Percentiles rank a stretch among this genome's conserved stretches.
phyloP scores from a whole-genome alignment of 2,113 vertebrate species.

The Casuarius casuarius region DNA sequence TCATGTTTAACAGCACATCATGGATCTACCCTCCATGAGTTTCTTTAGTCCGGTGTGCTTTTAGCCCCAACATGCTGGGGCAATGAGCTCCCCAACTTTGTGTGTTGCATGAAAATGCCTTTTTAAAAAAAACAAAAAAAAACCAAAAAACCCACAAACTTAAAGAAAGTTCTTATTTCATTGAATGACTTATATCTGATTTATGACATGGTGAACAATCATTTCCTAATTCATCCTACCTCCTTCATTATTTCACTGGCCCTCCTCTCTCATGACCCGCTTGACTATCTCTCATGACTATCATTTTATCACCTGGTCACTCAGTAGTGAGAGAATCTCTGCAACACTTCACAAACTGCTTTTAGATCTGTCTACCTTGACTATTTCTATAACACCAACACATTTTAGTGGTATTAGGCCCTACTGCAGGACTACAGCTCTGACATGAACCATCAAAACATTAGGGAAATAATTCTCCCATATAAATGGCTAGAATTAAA shows the following conservation, averaged over 20 bases:
- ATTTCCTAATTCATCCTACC: not conserved
- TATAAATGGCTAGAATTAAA: not conserved
- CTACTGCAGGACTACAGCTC: not conserved
- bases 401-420: not conserved
- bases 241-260: constrained; percentile 12
- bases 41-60: not conserved
- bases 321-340: not conserved
- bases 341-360: not conserved
- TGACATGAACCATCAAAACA: not conserved
- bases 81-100: not conserved
- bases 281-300: too few relatives aligned
- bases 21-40: not conserved
- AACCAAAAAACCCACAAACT: not conserved
- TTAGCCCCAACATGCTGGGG: not conserved
- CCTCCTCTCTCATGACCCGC: not conserved
- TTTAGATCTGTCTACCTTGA: not conserved
- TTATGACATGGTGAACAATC: not conserved
- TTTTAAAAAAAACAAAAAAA: not conserved
- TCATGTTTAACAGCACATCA: not conserved
- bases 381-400: not conserved
- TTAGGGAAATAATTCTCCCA: not conserved
- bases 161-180: not conserved
- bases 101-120: not conserved
- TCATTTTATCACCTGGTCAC: not conserved
- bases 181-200: not conserved